These are phyloP conservation scores for Heterotis niloticus DNA, from an alignment of 2,113 vertebrate species.

Conservation along the genomic window DNA sequence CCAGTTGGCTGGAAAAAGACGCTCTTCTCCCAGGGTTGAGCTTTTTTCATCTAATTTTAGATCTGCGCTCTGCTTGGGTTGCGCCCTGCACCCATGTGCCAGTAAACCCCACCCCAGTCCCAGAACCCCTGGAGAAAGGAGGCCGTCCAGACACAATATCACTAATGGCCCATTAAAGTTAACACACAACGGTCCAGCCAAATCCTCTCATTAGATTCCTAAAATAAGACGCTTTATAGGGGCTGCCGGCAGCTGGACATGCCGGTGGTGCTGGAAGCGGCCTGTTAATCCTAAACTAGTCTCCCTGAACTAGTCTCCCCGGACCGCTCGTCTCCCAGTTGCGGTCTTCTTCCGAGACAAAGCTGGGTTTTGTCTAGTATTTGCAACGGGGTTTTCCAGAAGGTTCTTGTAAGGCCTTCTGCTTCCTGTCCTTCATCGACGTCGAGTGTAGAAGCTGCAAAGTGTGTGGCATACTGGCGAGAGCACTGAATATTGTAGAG, in stretches of 20 bases:
- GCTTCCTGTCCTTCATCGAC: too few species aligned
- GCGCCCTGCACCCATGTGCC: slow-evolving; percentile 15
- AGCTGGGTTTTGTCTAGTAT: not conserved
- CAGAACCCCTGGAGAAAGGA: slow-evolving; percentile 42
- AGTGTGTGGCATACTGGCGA: too few species aligned
- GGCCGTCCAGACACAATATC: slow-evolving; percentile 52
- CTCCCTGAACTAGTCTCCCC: not conserved
- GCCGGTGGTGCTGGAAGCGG: not conserved
- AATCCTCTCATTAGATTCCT: slow-evolving; percentile 64
- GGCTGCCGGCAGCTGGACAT: slow-evolving; percentile 46
- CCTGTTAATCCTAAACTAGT: not conserved
- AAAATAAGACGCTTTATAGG: slow-evolving; percentile 61
- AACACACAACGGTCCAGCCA: slow-evolving; percentile 55
- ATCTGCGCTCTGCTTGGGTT: slow-evolving; percentile 3
- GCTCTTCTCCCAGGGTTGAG: not conserved
- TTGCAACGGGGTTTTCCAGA: not conserved
- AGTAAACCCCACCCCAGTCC: slow-evolving; percentile 39
- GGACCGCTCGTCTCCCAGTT: not conserved
- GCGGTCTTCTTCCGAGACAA: not conserved
- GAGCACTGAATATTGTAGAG: too few species aligned
- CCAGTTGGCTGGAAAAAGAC: slow-evolving; percentile 8
- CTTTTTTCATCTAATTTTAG: slow-evolving; percentile 19
- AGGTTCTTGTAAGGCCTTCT: not conserved
- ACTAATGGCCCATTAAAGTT: slow-evolving; percentile 66
- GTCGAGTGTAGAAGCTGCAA: too few species aligned